phyloP scores from a whole-genome alignment of 1,140 invertebrate species.

The Scaptomyza hsui region DNA sequence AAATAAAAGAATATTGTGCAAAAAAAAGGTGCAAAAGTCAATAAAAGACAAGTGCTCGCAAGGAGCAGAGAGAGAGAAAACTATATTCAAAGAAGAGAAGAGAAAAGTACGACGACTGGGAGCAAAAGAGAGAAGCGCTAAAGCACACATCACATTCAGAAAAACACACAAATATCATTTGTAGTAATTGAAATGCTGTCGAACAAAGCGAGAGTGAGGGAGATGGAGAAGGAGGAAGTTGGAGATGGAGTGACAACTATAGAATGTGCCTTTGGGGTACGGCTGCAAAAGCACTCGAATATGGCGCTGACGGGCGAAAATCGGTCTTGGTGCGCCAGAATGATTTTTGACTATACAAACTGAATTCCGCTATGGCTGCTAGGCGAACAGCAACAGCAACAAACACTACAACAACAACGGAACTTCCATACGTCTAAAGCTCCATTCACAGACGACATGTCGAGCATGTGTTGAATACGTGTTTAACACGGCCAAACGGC shows the following conservation, averaged over 20 bases:
- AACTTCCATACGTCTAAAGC: background rate
- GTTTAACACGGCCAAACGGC: constrained; percentile 74
- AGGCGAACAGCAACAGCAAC: constrained; percentile 3
- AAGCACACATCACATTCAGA: constrained; percentile 19
- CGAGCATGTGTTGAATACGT: constrained; percentile 80
- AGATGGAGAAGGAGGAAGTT: background rate
- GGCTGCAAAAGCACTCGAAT: constrained; percentile 4
- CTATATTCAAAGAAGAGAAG: constrained; percentile 22
- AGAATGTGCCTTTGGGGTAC: constrained; percentile 14
- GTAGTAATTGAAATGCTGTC: constrained; percentile 76
- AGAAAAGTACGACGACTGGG: constrained; percentile 34
- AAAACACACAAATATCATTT: constrained; percentile 68
- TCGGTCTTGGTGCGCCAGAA: constrained; percentile 45
- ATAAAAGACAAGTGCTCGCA: constrained; percentile 66
- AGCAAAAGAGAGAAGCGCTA: constrained; percentile 7
- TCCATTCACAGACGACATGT: constrained; percentile 61
- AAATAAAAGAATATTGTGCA: constrained; percentile 22
- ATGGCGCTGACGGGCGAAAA: constrained; percentile 9
- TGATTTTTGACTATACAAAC: constrained; percentile 72
- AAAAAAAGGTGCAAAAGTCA: constrained; percentile 62
- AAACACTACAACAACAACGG: constrained; percentile 12
- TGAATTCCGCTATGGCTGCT: constrained; percentile 59
- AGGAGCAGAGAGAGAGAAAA: background rate
- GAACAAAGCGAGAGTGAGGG: constrained; percentile 53
- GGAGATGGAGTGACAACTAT: constrained; percentile 2